Conservation (phyloP, 2,888 invertebrate species). For the Drosophila acutilabella region DNA sequence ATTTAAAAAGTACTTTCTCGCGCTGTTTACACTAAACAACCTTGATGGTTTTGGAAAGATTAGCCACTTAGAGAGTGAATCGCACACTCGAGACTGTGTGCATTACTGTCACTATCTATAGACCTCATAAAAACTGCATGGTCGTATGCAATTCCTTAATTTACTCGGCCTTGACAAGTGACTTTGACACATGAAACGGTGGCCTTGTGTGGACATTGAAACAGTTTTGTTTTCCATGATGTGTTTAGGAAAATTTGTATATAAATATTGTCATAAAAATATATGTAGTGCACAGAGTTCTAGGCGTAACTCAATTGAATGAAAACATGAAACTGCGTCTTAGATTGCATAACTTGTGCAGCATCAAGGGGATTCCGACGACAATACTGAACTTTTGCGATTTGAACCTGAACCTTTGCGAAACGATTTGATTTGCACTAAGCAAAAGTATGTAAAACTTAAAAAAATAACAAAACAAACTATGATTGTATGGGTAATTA, state of each 20-base stretch:
- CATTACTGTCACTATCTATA: conserved; percentile 50
- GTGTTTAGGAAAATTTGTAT: neutral
- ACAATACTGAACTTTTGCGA: conserved; percentile 40
- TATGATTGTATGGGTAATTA: conserved; percentile 1
- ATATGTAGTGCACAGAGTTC: conserved; percentile 10
- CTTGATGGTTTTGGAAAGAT: conserved; percentile 4
- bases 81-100: conserved; percentile 3
- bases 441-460: neutral
- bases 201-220: conserved; percentile 61
- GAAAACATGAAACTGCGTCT: conserved; percentile 65
- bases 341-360: conserved; percentile 66
- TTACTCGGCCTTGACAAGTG: conserved; percentile 43
- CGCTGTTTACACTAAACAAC: conserved; percentile 9
- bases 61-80: conserved; percentile 14
- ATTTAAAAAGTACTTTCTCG: neutral
- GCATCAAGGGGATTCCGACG: conserved; percentile 16
- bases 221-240: conserved; percentile 14
- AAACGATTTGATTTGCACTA: conserved; percentile 31
- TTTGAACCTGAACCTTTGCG: conserved; percentile 35
- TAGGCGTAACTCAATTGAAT: conserved; percentile 53
- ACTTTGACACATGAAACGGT: conserved; percentile 54
- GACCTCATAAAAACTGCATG: neutral
- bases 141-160: conserved; percentile 54
- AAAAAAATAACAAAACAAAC: conserved; percentile 13
- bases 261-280: conserved; percentile 12